Evolutionary conservation across 1,140 invertebrate genomes (phyloP), one percentile per base, ranked within the genome.

Genomic region (Saccostrea echinata): DNA sequence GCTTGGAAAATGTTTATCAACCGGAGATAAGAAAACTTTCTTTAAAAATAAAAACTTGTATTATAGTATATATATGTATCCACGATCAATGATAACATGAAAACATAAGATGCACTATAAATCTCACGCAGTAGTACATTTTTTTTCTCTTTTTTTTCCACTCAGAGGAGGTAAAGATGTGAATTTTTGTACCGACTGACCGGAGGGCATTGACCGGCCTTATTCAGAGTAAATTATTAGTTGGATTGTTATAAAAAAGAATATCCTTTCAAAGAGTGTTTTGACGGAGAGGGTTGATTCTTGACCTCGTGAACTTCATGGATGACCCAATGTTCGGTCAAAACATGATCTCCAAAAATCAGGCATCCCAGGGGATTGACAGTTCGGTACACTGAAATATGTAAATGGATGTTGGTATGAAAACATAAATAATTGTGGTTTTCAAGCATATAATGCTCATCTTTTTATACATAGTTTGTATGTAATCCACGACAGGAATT

Each of bases 231-330:
- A 61, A 61, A 18, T 21, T 61, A 21, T 61, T 61, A n/a, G n/a
- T 61, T 21, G 55, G 18, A 18, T 61, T 61, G 18, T 21, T 61
- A 61, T 18, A 61, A 61, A 21, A 61, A 21, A 61, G 6, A 21
- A 21, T n/a, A 18, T 6, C 18, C 18, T 61, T 61, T 61, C 18
- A 61, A 61, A 61, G 13, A 30, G 27, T 76, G 68, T 76, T 76
- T 76, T 76, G 68, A 76, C 68, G 68, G 68, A 27, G 27, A 76
- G 68, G 12, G 68, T 76, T 33, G 27, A 16, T 16, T 30, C 13
- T 76, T 76, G 68, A 71, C 68, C 68, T 0, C 30, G 68, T 71
- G 68, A 76, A 76, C 68, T 76, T 76, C 68, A 76, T 13, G 68
- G 68, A 33, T 30, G 68, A 33, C 68, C 68, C 27, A 24, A 27